These are phyloP conservation scores for Thalassarche chlororhynchos DNA, from an alignment of 2,113 vertebrate species.

Conservation along the genomic window DNA sequence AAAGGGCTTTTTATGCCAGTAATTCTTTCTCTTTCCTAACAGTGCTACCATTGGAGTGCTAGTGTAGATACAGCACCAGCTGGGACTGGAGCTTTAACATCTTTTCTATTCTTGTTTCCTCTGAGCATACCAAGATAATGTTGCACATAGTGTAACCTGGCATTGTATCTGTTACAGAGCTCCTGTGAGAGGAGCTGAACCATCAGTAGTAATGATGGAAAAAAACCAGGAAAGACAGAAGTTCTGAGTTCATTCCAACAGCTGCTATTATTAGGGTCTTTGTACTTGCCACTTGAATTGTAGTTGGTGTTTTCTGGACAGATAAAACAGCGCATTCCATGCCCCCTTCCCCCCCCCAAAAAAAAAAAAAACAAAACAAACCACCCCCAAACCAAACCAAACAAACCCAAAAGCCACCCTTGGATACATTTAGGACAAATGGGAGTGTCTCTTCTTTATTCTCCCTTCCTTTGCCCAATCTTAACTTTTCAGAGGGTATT, in stretches of 20 bases:
- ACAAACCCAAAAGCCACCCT: not conserved
- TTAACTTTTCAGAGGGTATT: not conserved
- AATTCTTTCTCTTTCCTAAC: not conserved
- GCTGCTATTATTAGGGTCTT: not conserved
- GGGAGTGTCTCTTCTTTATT: not conserved
- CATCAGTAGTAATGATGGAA: not conserved
- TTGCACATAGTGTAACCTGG: not conserved
- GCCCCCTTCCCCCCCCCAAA: accelerated
- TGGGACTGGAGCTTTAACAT: not conserved
- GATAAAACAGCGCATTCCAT: not conserved
- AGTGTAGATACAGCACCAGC: not conserved
- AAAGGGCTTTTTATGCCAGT: not conserved
- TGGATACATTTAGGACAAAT: not conserved
- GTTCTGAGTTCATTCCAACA: not conserved
- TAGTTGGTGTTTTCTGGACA: not conserved
- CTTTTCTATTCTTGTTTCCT: not conserved
- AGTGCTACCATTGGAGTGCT: not conserved
- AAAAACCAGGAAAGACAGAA: not conserved
- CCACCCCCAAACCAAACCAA: not conserved
- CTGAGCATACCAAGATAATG: not conserved
- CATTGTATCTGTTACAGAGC: not conserved
- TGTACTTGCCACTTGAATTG: not conserved
- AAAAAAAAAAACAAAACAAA: not conserved
- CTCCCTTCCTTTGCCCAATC: not conserved
- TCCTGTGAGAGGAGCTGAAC: not conserved